Evolutionary conservation across 2,797 vertebrate genomes (phyloP).

Genomic region (Avahi laniger): DNA sequence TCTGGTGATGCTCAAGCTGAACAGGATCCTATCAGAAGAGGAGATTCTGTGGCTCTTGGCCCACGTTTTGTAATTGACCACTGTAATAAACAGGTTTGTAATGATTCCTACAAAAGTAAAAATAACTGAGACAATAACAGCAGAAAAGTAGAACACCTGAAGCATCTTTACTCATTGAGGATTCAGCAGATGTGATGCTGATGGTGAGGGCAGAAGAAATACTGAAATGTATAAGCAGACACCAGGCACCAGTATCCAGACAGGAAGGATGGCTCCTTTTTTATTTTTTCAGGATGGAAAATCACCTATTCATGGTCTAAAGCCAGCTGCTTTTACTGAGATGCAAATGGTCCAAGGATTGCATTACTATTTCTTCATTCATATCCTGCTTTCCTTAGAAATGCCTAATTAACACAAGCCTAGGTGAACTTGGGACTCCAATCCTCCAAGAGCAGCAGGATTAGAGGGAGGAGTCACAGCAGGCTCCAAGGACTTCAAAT

Average conservation of each 20-base stretch:
- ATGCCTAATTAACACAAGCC: background rate
- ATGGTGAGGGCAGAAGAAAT: background rate
- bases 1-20: slow-evolving; percentile 61
- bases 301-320: background rate
- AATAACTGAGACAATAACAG: background rate
- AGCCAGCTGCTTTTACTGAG: slow-evolving; percentile 70
- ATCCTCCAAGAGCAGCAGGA: background rate
- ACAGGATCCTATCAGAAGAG: slow-evolving; percentile 69
- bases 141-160: background rate
- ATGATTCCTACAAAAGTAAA: slow-evolving; percentile 37
- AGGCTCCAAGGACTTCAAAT: background rate
- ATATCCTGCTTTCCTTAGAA: slow-evolving; percentile 43
- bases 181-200: background rate
- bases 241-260: too few relatives aligned
- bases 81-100: slow-evolving; percentile 61
- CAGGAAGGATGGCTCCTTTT: background rate
- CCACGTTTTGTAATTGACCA: slow-evolving; percentile 55
- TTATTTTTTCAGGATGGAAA: background rate
- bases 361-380: slow-evolving; percentile 60
- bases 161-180: slow-evolving; percentile 19
- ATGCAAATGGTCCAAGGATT: slow-evolving; percentile 74
- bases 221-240: background rate
- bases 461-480: accelerated
- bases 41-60: slow-evolving; percentile 24
- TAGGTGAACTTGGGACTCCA: background rate